Conservation (phyloP, 2,113 vertebrate species). For the Leptobrachium ailaonicum region DNA sequence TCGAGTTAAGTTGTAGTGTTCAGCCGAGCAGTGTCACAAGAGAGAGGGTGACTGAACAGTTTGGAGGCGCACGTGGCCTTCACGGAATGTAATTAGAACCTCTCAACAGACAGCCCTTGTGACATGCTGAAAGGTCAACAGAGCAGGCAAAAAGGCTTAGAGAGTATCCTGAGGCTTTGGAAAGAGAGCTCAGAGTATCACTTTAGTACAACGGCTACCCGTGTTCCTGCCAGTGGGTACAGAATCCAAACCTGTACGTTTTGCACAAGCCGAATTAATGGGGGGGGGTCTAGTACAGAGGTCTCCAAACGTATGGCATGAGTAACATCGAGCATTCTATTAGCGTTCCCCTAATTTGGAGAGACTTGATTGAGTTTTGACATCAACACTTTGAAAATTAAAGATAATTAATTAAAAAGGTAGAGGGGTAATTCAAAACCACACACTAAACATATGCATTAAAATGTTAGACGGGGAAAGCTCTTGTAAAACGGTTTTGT, state of each 20-base stretch:
- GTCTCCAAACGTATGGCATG: too few relatives aligned
- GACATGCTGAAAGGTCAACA: constrained; percentile 9
- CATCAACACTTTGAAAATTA: too few relatives aligned
- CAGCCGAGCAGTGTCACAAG: constrained; percentile 24
- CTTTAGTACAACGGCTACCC: neutral
- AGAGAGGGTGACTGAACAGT: constrained; percentile 31
- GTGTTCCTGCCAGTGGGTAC: constrained; percentile 15
- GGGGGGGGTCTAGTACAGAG: too few relatives aligned
- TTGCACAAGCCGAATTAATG: too few relatives aligned
- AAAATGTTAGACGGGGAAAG: too few relatives aligned
- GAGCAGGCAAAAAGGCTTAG: constrained; percentile 46
- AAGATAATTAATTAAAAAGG: too few relatives aligned
- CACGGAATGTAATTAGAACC: constrained; percentile 50
- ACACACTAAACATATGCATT: too few relatives aligned
- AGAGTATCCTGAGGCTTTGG: constrained; percentile 38
- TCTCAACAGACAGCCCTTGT: constrained; percentile 48
- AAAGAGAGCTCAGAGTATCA: constrained; percentile 12
- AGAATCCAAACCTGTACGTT: neutral
- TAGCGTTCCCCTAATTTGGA: too few relatives aligned
- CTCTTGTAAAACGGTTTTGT: too few relatives aligned
- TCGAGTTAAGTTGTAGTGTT: constrained; percentile 75
- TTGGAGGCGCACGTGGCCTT: constrained; percentile 52
- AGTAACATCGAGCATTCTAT: too few relatives aligned
- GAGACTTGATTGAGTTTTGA: too few relatives aligned
- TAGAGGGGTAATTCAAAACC: too few relatives aligned